Evolutionary conservation across 2,797 vertebrate species (phyloP).

Genomic region (Morus bassanus): DNA sequence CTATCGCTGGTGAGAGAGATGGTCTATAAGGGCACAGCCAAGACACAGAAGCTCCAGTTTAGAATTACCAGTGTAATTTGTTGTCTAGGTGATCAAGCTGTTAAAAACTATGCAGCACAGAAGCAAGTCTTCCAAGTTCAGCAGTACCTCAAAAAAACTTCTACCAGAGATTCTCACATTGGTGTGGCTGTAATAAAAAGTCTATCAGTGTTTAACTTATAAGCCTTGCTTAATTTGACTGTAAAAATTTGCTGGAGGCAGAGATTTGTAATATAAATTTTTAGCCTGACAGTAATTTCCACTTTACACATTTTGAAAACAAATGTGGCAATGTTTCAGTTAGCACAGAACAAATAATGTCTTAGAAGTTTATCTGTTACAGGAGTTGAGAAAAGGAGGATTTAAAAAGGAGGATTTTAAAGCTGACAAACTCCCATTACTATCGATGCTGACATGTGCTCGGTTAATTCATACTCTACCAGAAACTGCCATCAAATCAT

Average conservation of each 20-base stretch:
- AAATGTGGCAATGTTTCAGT: slow-evolving; percentile 50
- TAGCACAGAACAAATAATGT: slow-evolving; percentile 1
- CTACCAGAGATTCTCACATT: background rate
- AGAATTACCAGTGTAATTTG: background rate
- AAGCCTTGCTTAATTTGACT: slow-evolving; percentile 20
- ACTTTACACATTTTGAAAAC: slow-evolving; percentile 44
- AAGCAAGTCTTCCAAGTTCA: background rate
- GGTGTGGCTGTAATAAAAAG: background rate
- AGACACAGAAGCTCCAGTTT: background rate
- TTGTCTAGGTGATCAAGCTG: background rate
- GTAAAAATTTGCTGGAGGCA: slow-evolving; percentile 31
- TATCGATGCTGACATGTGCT: background rate
- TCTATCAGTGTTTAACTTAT: slow-evolving; percentile 2
- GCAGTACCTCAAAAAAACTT: background rate
- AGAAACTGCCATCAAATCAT: background rate
- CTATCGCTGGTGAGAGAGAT: background rate
- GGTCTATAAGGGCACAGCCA: background rate
- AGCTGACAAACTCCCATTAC: slow-evolving; percentile 7
- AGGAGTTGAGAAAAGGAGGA: background rate
- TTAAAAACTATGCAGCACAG: background rate
- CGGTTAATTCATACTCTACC: slow-evolving; percentile 9
- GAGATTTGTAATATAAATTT: slow-evolving; percentile 39
- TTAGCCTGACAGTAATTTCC: slow-evolving; percentile 27
- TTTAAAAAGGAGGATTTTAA: slow-evolving; percentile 13
- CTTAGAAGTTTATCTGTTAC: slow-evolving; percentile 1